Evolutionary conservation across 2,888 invertebrate species (phyloP), one percentile per base, ranked within the genome.

Genomic region (Andrena marginata): DNA sequence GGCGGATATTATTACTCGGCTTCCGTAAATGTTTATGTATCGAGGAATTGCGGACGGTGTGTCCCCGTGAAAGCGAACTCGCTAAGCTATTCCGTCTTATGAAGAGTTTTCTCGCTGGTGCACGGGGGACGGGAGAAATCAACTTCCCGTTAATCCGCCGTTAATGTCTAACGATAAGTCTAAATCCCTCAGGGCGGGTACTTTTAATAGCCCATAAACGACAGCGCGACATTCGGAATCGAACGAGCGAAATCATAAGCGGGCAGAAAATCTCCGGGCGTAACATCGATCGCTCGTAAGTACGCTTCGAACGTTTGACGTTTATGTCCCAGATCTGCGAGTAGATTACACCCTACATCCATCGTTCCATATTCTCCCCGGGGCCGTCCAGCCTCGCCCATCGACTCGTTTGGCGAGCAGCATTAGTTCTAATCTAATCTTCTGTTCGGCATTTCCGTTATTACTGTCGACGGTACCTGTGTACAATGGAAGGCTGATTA

Each of bases 391-490:
- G 20, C 5, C 29, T 23, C 64, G 33, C 13, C 69, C 26, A 64
- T 69, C 59, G 64, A 16, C 64, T 77, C 69, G 49, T 65, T 79
- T 62, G 69, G 73, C 73, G 63, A 73, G 79, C 82, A 54, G 85
- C 88, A 87, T 90, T 90, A 90, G 87, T 78, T 84, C 74, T 85
- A 90, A 90, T 86, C 86, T 90, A 89, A 90, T 91, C 86, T 89
- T 80, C 89, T 77, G 88, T 91, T 88, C 90, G 85, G 82, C 87
- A 85, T 88, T 90, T 88, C 85, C 86, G 84, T 86, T 90, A 87
- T 88, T 86, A 83, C 72, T 84, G 85, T 84, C 87, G 82, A 80
- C 80, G 77, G 77, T 82, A 33, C 33, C 31, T 31, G 88, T 85
- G 75, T 83, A 89, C 86, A 90, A 89, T 88, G 80, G 88, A 85